Evolutionary conservation across 1,140 invertebrate genomes (phyloP).

Genomic region (Drosophila ogumai): DNA sequence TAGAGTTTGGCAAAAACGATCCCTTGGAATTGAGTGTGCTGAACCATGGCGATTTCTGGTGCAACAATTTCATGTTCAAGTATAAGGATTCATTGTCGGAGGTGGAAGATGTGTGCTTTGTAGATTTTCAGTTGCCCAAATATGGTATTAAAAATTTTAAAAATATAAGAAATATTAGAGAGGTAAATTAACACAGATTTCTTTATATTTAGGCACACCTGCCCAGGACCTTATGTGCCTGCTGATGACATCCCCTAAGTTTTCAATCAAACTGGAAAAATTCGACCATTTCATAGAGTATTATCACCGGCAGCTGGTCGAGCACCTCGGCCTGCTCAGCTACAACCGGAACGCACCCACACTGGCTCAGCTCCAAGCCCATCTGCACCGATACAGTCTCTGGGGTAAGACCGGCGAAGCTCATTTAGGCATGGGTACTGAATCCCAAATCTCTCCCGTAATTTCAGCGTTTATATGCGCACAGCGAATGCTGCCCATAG

Average conservation of each 20-base stretch:
- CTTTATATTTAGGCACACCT: conserved; percentile 58
- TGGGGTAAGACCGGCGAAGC: conserved; percentile 61
- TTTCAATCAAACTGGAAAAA: conserved; percentile 61
- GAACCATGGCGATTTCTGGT: conserved; percentile 87
- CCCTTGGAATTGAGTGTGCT: conserved; percentile 86
- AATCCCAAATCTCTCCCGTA: conserved; percentile 3
- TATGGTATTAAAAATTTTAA: conserved; percentile 37
- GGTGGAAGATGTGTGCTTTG: conserved; percentile 73
- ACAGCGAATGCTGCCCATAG: conserved; percentile 66
- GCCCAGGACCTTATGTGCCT: conserved; percentile 82
- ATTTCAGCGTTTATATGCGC: conserved; percentile 66
- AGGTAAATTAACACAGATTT: too few relatives aligned
- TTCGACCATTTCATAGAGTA: conserved; percentile 78
- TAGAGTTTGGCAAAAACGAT: conserved; percentile 68
- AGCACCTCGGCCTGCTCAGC: conserved; percentile 57
- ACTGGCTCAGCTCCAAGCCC: conserved; percentile 57
- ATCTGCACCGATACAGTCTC: conserved; percentile 58
- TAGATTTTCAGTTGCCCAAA: conserved; percentile 84
- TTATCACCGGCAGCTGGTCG: conserved; percentile 66
- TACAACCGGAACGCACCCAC: conserved; percentile 58
- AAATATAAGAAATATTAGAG: too few relatives aligned
- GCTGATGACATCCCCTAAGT: conserved; percentile 63
- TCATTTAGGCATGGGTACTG: conserved; percentile 1
- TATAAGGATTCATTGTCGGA: conserved; percentile 37
- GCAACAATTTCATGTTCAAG: conserved; percentile 84